Evolutionary conservation across 2,797 vertebrate species (phyloP), one percentile per base, ranked within the genome.

Genomic region (Pangasius larnaudii): DNA sequence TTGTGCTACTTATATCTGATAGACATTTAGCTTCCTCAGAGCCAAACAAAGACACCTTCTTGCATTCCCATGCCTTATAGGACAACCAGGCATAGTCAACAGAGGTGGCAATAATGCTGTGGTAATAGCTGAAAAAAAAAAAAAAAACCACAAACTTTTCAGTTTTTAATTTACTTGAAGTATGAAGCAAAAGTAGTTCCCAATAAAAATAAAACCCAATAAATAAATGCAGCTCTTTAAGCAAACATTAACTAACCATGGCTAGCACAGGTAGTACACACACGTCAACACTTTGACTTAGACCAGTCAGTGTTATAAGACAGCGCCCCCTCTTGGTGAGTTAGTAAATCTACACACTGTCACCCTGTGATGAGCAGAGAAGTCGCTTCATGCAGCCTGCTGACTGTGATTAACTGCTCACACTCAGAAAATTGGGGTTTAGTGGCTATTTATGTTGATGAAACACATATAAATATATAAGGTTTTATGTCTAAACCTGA

Each of bases 311-410:
- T n/a, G 24, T 82, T 61, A 59, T 80, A 46, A 82, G 13, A 63
- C 58, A 82, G 80, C 80, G 18, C 80, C 80, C 79, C 80, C 80
- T 82, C 3, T 27, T 42, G 80, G 58, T 65, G 59, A 65, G 16
- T 19, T 22, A 11, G 24, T 59, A 10, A 36, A 53, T 30, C n/a
- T 30, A 53, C 75, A 77, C 42, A 22, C 67, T 39, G 18, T 30
- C n/a, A 13, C 63, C n/a, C 30, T 14, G 63, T 63, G 24, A 63
- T n/a, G 3, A 63, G 27, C 18, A 59, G 51, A 65, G 8, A n/a
- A 30, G 27, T 39, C 33, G 18, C 33, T 67, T 67, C 63, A 67
- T 30, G 63, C 18, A 22, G 6, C 3, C 5, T 36, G 6, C 30
- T 16, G 39, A 8, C 33, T 71, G 33, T 71, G 67, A 22, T 71